A percentile compares a stretch with the other conserved stretches of the same genome.
Conservation (phyloP, 2,113 vertebrate species). For the Dasyornis broadbenti region DNA sequence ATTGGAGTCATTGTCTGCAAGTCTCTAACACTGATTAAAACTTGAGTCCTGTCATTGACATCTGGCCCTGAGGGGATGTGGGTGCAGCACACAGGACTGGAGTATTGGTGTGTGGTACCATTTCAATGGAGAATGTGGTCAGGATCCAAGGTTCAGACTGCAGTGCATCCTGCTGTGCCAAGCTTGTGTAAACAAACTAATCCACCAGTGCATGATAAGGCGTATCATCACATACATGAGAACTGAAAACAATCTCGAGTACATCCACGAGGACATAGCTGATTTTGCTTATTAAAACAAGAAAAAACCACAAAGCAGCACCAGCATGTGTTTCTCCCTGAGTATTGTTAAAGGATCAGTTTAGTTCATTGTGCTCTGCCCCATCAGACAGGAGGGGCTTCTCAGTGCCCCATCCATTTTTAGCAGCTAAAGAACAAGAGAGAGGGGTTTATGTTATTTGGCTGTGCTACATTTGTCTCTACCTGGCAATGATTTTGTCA, state of each 20-base stretch:
- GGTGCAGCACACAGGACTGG: background rate
- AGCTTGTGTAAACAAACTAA: background rate
- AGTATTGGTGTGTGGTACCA: background rate
- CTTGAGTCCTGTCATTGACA: background rate
- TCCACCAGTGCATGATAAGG: background rate
- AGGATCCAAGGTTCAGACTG: background rate
- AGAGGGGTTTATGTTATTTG: background rate
- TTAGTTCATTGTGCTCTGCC: background rate
- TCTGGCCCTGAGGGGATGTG: background rate
- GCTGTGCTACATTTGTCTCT: slow-evolving; percentile 13
- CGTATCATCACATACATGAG: background rate
- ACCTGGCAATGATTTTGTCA: background rate
- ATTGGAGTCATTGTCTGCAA: background rate
- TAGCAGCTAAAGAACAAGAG: background rate
- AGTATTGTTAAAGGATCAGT: background rate
- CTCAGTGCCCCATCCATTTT: background rate
- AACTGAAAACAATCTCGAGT: background rate
- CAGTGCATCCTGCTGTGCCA: background rate
- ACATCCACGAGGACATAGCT: background rate
- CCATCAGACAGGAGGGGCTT: background rate
- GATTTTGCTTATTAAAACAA: background rate
- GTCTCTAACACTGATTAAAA: background rate
- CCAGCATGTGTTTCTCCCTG: background rate
- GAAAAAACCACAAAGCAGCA: background rate
- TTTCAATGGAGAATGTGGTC: background rate